Evolutionary conservation across 30 jellyfish, hydroid and myxozoan species (phyloP), one percentile per base, ranked within the genome.

Genomic region (Rhopilema esculentum): DNA sequence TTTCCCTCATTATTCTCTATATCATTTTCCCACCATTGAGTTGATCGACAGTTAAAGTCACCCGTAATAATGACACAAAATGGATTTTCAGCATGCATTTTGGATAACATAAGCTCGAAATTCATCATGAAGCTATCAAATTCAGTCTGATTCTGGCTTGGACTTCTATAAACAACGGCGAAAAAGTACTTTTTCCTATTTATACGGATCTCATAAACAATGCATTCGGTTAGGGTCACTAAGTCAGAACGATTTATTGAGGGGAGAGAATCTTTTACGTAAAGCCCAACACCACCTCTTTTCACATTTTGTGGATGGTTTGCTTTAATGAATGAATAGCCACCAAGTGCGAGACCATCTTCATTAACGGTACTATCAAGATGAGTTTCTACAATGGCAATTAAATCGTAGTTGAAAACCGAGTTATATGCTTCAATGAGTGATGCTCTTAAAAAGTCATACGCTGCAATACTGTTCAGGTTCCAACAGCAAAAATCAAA

Each of bases 231-330:
- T 29, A 79, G 79, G 70, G 89, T 79, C 71, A 66, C 89, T 64
- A 79, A 48, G 76, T 79, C 89, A 79, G 70, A 17, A 32, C 89
- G 79, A 25, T 79, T 69, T 79, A 28, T 79, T 29, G 89, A 19
- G 31, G 89, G 89, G 66, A 77, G 79, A 51, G 89, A 79, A 79
- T 79, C 89, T 65, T 79, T 79, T 28, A 79, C 76, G 80, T 79
- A 79, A 40, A 79, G 89, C 89, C 89, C 89, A 79, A 79, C 80
- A 31, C 89, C 79, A 20, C 84, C 75, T 48, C 83, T 81, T 67
- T 81, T 81, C 74, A 81, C 84, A 81, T 64, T 81, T 61, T 81
- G 82, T 18, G 91, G 74, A 48, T 81, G 91, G 91, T 81, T 81
- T 24, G 27, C 61, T 67, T 63, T 81, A 22, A 81, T 53, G 53